Evolutionary conservation across 1,140 invertebrate genomes (phyloP), one percentile per base, ranked within the genome.

Genomic region (Teleopsis dalmanni): DNA sequence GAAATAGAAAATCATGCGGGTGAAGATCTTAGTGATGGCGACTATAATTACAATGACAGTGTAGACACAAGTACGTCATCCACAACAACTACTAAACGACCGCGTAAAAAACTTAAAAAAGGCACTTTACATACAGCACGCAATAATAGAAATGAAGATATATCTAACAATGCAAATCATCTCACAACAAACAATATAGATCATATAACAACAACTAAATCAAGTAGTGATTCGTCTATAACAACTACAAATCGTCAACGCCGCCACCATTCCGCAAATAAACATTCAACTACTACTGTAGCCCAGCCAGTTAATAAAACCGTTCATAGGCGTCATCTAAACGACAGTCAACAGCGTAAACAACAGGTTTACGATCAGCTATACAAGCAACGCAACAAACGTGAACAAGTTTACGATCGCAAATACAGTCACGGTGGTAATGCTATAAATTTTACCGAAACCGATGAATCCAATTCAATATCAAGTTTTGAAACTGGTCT

Each of bases 401-500:
- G 79, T 11, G 78, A 78, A 40, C 78, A 79, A 50, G 69, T 84
- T 42, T 72, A 86, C 26, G 84, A 87, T 71, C 75, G 79, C 40
- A 82, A 81, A n/a, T 78, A 85, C 21, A 78, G 77, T 54, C 85
- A 87, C 59, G 85, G 85, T 10, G 85, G 84, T 8, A 86, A 81
- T 70, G 78, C 78, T 2, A 70, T 76, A 47, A 84, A 84, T 57
- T 72, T 70, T 35, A 77, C 76, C 0, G 55, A 73, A 49, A 72
- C 58, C 7, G 68, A 75, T 29, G 76, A 80, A 43, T 80, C 79
- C 46, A 79, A 76, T 21, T 83, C 82, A 9, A 73, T 83, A 31
- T 87, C 85, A 0, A 87, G 84, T 68, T 88, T 88, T 69, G 86
- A 88, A 74, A 82, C 76, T 47, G 80, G 76, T 46, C 70, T 88